Evolutionary conservation across 2,113 vertebrate species (phyloP).

Genomic region (Ceyx melanurus): DNA sequence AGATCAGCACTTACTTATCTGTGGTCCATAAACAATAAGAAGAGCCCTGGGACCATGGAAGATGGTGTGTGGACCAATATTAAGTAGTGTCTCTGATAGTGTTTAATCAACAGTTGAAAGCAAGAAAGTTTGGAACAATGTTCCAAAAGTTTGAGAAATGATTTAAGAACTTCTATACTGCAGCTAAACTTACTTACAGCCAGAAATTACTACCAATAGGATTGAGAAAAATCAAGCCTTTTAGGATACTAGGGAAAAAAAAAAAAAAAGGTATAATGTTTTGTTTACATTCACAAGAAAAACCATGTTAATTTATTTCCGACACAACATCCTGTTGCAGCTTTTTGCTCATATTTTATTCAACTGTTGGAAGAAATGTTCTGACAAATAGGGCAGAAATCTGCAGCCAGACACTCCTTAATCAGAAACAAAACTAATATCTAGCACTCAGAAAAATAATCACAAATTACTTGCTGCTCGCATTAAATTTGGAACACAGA

Average conservation of each 20-base stretch:
- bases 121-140: not conserved
- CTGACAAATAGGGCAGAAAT: not conserved
- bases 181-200: not conserved
- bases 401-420: not conserved
- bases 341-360: not conserved
- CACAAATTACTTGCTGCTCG: not conserved
- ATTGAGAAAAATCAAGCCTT: not conserved
- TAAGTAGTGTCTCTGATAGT: not conserved
- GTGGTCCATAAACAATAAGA: not conserved
- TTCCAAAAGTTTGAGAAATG: not conserved
- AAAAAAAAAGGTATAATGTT: not conserved
- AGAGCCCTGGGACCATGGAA: not conserved
- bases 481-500: not conserved
- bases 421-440: not conserved
- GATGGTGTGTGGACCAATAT: not conserved
- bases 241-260: not conserved
- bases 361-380: not conserved
- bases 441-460: not conserved
- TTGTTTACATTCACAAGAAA: not conserved
- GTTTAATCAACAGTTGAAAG: not conserved
- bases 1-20: not conserved
- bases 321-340: not conserved
- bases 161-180: not conserved
- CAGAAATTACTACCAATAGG: not conserved
- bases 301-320: not conserved